Conservation (phyloP, 2,797 vertebrate genomes). For the Coregonus sp. region DNA sequence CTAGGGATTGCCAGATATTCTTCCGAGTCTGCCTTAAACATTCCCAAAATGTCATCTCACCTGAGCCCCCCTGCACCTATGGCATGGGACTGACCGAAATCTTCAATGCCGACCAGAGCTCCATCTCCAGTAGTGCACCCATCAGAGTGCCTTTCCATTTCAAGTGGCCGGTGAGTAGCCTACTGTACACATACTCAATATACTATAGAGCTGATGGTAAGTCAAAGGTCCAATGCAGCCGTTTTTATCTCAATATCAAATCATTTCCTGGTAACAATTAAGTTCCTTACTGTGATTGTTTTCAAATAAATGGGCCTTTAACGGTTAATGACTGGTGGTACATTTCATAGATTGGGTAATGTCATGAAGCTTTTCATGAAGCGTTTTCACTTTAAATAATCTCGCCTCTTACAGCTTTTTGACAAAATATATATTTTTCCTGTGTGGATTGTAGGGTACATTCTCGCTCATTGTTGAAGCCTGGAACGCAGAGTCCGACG, state of each 20-base stretch:
- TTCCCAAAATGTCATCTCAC: conserved; percentile 73
- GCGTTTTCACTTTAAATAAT: not conserved
- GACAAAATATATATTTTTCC: not conserved
- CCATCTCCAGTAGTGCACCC: conserved; percentile 68
- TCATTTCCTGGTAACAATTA: too few species aligned
- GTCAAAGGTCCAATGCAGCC: too few species aligned
- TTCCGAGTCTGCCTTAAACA: conserved; percentile 88
- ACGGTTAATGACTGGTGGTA: not conserved
- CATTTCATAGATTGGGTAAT: not conserved
- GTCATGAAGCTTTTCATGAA: not conserved
- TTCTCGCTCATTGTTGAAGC: conserved; percentile 87
- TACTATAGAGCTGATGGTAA: not conserved
- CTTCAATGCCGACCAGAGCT: conserved; percentile 66
- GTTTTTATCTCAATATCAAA: too few species aligned
- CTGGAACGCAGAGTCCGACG: conserved; percentile 78
- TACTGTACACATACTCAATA: not conserved
- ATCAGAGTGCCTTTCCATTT: conserved; percentile 80
- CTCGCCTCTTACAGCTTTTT: not conserved
- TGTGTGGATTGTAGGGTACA: conserved; percentile 69
- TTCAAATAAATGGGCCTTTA: too few species aligned
- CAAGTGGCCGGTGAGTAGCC: conserved; percentile 85
- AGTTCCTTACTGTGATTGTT: too few species aligned
- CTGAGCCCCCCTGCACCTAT: conserved; percentile 82
- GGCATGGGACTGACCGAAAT: conserved; percentile 75
- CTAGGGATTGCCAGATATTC: conserved; percentile 78